These are phyloP conservation scores for Lacerta agilis DNA, from an alignment of 2,797 vertebrate genomes.

Conservation along the genomic window DNA sequence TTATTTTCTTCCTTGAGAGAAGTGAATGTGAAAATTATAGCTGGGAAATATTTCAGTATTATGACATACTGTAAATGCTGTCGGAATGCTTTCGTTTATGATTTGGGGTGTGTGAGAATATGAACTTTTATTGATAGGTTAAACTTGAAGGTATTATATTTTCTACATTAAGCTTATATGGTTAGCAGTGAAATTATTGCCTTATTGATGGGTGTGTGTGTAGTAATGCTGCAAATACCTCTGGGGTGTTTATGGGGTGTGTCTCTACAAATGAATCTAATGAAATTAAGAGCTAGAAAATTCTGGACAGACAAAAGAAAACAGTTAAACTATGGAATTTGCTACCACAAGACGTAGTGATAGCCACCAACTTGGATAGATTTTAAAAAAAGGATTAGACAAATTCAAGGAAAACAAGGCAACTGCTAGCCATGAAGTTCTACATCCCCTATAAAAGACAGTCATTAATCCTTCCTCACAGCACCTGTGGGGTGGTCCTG, in stretches of 20 bases:
- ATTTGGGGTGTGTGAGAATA: neutral
- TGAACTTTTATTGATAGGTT: neutral
- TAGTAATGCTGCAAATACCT: too few species aligned
- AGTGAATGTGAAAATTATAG: slow-evolving; percentile 36
- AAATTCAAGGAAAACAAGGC: too few species aligned
- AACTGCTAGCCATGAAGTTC: too few species aligned
- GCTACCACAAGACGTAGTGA: too few species aligned
- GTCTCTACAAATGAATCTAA: too few species aligned
- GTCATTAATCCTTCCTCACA: neutral
- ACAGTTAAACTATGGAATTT: too few species aligned
- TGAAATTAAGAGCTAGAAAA: too few species aligned
- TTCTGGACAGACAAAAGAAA: too few species aligned
- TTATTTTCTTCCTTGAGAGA: neutral
- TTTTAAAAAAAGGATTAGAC: too few species aligned
- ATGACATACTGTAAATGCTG: neutral
- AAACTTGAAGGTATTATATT: neutral
- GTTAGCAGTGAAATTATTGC: neutral
- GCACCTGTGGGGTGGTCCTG: neutral
- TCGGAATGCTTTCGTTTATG: neutral
- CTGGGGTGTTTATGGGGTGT: too few species aligned
- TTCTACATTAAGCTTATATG: neutral
- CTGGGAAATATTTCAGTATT: slow-evolving; percentile 34
- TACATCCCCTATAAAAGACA: neutral
- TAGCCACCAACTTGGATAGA: too few species aligned
- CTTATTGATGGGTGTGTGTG: neutral